Evolutionary conservation across 2,888 invertebrate species (phyloP).

Genomic region (Cerceris rybyensis): DNA sequence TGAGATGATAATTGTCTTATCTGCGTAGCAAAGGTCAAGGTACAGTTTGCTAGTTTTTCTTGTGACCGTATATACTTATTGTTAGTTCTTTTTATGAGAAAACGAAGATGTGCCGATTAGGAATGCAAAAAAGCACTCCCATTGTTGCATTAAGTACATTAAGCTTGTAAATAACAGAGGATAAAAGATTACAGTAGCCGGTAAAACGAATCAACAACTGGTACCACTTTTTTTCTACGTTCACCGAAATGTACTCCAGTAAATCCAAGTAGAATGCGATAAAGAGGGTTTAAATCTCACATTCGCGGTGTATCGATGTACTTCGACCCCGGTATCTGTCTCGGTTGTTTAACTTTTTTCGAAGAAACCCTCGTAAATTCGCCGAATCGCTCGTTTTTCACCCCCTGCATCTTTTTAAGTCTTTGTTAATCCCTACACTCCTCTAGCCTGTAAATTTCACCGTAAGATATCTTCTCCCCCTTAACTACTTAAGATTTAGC

Average conservation of each 20-base stretch:
- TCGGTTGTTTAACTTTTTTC: not conserved
- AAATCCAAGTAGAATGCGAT: constrained; percentile 29
- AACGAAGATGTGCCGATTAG: constrained; percentile 9
- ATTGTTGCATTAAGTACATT: constrained; percentile 58
- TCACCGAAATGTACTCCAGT: constrained; percentile 3
- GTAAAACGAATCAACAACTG: constrained; percentile 45
- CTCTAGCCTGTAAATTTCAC: too few species aligned
- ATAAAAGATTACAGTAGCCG: constrained; percentile 62
- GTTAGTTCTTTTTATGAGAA: constrained; percentile 10
- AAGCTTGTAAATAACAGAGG: constrained; percentile 70
- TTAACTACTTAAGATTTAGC: too few species aligned
- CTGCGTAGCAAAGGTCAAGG: too few species aligned
- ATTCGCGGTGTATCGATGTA: not conserved
- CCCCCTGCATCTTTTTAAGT: too few species aligned
- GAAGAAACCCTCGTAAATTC: not conserved
- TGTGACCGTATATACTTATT: too few species aligned
- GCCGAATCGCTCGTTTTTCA: too few species aligned
- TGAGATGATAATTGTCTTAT: too few species aligned
- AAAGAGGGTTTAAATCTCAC: not conserved
- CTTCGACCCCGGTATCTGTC: not conserved
- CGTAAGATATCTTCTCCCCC: too few species aligned
- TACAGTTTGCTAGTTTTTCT: too few species aligned
- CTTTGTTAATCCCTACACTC: too few species aligned
- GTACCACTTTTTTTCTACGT: constrained; percentile 31
- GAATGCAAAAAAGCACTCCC: constrained; percentile 28